These are phyloP conservation scores for Cepaea hortensis DNA, from an alignment of 2,888 invertebrate species.

Conservation along the genomic window DNA sequence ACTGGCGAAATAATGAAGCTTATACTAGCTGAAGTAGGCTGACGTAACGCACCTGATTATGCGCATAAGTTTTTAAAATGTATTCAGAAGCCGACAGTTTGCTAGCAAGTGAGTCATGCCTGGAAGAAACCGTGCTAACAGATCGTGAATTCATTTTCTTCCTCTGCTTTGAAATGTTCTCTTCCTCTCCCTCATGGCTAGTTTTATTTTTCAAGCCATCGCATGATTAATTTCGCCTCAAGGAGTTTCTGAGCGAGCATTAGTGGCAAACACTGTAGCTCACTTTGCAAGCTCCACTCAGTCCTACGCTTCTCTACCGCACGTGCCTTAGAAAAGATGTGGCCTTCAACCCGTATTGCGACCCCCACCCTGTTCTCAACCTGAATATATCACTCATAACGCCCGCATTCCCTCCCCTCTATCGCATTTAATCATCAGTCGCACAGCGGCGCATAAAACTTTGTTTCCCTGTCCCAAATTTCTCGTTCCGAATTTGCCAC, in stretches of 20 bases:
- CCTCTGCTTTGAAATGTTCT: neutral
- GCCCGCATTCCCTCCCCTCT: neutral
- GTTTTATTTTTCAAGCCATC: neutral
- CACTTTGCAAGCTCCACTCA: constrained; percentile 2
- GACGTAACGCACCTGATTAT: too few relatives aligned
- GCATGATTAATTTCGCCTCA: constrained; percentile 30
- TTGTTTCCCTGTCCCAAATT: constrained; percentile 10
- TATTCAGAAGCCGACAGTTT: neutral
- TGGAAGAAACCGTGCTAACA: neutral
- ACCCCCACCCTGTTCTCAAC: neutral
- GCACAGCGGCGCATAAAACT: constrained; percentile 1
- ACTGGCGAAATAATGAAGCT: neutral
- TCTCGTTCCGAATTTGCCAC: constrained; percentile 26
- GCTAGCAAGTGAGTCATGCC: neutral
- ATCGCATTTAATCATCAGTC: neutral
- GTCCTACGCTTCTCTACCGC: neutral
- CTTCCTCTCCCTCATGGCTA: neutral
- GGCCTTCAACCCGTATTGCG: neutral
- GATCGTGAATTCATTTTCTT: constrained; percentile 2
- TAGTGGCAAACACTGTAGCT: constrained; percentile 9
- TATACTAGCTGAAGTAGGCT: too few relatives aligned
- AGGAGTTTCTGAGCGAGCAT: constrained; percentile 8
- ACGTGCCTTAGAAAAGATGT: constrained; percentile 4
- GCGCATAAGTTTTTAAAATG: neutral
- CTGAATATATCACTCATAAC: neutral